Evolutionary conservation across 2,888 invertebrate genomes (phyloP), one percentile per base, ranked within the genome.

Genomic region (Cheilosia vulpina): DNA sequence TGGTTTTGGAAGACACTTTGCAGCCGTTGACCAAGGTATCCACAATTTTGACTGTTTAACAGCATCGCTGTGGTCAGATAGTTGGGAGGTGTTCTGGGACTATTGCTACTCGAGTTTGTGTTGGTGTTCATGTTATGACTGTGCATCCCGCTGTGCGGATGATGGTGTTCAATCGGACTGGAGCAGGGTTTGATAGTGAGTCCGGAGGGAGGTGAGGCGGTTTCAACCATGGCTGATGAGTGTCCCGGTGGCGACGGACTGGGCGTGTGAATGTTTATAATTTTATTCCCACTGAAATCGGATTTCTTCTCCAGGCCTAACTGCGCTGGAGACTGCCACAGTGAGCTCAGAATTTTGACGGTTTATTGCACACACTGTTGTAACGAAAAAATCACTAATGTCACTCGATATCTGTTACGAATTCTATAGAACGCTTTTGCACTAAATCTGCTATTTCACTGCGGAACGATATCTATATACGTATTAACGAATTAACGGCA

Each of bases 61-160:
- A 92, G 87, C 92, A 92, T 92, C 83, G 92, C 92, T 41, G 92
- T 92, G 73, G 92, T 92, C 50, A 92, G 85, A 81, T 92, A 92
- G 66, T 89, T 90, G 6, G 88, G 87, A 11, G 89, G 88, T 50
- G 88, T 88, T 24, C 87, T 87, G 50, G 89, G 84, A 60, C 88
- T 88, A 31, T 19, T 87, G 65, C 87, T 87, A 81, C 19, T 88
- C 87, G 73, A 87, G 88, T 57, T 89, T 87, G 52, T 87, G 87
- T 81, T 88, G 88, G 69, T 87, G 88, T 82, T 89, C 87, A 87
- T 84, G 53, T 80, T 89, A 87, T 88, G 90, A 84, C 81, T 87
- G 85, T 24, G 89, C 88, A 24, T 89, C 87, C 27, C 88, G 87
- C 34, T 62, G 53, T 89, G 90, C 72, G 88, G 87, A 43, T 88